A percentile compares a stretch with the other conserved stretches of the same genome.
Evolutionary conservation across 2,113 vertebrate species (phyloP).

Genomic region (Pithys albifrons): DNA sequence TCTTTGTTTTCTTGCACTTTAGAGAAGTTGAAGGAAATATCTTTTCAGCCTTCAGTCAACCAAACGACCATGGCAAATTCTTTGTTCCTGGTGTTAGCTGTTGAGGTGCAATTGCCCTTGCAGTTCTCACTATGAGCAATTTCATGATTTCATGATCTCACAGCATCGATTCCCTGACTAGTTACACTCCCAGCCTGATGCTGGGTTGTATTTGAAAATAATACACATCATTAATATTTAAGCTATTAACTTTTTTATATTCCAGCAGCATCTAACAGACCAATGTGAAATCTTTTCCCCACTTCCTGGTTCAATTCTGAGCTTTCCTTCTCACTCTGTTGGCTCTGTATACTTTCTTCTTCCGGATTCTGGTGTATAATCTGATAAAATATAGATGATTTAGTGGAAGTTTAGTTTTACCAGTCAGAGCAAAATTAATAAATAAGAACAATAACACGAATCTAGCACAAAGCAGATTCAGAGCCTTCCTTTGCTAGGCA

Average conservation of each 20-base stretch:
- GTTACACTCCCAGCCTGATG: background rate
- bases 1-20: background rate
- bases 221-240: background rate
- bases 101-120: background rate
- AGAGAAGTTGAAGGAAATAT: background rate
- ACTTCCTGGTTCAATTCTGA: background rate
- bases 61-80: background rate
- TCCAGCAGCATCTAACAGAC: background rate
- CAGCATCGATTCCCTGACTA: background rate
- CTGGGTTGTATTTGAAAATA: background rate
- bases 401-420: background rate
- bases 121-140: background rate
- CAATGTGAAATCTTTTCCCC: background rate
- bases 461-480: background rate
- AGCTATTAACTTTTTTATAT: slow-evolving; percentile 9
- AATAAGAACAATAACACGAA: background rate
- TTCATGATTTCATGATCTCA: background rate
- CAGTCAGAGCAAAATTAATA: background rate
- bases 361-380: background rate
- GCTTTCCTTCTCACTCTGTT: background rate
- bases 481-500: background rate
- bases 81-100: background rate
- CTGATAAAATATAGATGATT: fast-evolving
- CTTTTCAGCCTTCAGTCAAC: background rate
- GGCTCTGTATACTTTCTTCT: background rate